These are phyloP conservation scores for Gracilinanus agilis DNA, from an alignment of 2,113 vertebrate genomes.

Conservation along the genomic window DNA sequence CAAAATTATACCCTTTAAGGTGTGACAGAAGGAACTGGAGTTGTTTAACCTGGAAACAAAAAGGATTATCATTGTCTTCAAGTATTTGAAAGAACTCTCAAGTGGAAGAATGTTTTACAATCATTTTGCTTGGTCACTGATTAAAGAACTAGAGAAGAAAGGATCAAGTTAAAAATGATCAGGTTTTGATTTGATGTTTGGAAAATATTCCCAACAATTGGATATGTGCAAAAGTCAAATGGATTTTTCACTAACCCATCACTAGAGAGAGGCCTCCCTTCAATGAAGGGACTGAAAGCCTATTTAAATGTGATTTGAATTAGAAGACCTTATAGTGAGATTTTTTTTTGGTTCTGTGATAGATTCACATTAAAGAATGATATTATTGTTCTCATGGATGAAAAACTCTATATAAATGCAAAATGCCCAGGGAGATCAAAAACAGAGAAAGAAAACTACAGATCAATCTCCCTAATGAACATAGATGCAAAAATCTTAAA, in stretches of 20 bases:
- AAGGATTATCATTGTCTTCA: neutral
- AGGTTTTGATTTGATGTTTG: neutral
- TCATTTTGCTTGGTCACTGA: neutral
- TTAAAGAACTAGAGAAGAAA: neutral
- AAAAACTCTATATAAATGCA: constrained; percentile 20
- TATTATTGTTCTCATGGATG: constrained; percentile 31
- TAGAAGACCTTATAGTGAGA: too few relatives aligned
- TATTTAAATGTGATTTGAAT: too few relatives aligned
- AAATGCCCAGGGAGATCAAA: too few relatives aligned
- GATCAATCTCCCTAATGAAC: too few relatives aligned
- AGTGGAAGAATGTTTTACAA: neutral
- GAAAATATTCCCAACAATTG: neutral
- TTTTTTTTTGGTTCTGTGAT: neutral
- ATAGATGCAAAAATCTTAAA: too few relatives aligned
- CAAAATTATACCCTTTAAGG: too few relatives aligned
- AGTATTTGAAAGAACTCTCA: constrained; percentile 14
- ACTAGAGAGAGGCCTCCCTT: neutral
- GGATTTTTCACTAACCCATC: neutral
- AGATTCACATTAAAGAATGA: constrained; percentile 45
- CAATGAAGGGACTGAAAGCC: too few relatives aligned
- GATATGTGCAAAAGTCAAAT: neutral
- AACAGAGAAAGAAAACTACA: too few relatives aligned
- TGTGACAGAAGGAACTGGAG: neutral
- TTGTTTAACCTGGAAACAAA: constrained; percentile 41
- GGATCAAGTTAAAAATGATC: neutral